phyloP scores from a whole-genome alignment of 2,888 invertebrate genomes.

The Calliopum simillimum region DNA sequence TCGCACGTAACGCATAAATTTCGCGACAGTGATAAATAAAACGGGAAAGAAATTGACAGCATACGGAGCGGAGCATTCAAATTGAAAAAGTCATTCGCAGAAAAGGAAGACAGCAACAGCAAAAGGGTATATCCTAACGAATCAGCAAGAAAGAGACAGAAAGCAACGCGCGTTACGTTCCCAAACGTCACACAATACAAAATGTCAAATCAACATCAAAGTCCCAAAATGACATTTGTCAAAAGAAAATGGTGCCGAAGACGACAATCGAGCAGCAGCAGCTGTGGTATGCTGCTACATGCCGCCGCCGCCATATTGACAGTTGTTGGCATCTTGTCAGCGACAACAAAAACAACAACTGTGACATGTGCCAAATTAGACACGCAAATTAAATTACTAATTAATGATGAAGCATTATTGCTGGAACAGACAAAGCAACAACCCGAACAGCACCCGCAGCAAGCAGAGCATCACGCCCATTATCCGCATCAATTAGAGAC shows the following conservation, averaged over 20 bases:
- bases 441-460: too few relatives aligned
- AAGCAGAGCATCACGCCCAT: constrained; percentile 21
- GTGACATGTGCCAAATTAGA: constrained; percentile 51
- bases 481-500: constrained; percentile 1
- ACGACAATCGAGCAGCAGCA: constrained; percentile 34
- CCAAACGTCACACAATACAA: neutral
- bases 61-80: constrained; percentile 1
- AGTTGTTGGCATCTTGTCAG: constrained; percentile 25
- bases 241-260: constrained; percentile 29
- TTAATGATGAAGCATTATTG: constrained; percentile 51
- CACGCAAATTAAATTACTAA: constrained; percentile 50
- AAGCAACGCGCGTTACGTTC: neutral
- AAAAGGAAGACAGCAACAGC: neutral
- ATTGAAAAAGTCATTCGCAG: neutral
- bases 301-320: constrained; percentile 39
- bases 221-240: constrained; percentile 41
- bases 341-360: constrained; percentile 6
- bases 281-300: constrained; percentile 40
- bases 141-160: neutral
- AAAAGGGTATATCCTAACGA: neutral
- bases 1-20: constrained; percentile 31
- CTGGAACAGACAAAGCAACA: constrained; percentile 40
- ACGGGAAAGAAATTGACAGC: constrained; percentile 4
- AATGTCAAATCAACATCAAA: constrained; percentile 44
- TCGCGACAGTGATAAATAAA: constrained; percentile 14